Conservation (phyloP, 1,140 invertebrate genomes). For the Neuroterus valhalla region DNA sequence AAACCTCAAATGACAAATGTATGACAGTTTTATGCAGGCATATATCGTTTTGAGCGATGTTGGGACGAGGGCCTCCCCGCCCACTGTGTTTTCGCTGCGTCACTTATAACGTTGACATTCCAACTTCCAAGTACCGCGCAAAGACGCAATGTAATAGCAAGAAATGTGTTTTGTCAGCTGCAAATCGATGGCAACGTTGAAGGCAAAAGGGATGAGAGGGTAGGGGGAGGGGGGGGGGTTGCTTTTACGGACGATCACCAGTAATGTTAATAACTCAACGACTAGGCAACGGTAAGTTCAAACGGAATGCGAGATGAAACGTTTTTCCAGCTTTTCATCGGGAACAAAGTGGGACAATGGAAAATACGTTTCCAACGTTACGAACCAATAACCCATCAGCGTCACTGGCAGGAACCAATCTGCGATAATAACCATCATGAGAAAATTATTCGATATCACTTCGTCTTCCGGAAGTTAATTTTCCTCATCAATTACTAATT, state of each 20-base stretch:
- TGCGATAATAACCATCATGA: conserved; percentile 22
- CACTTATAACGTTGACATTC: conserved; percentile 19
- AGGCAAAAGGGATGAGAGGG: background rate
- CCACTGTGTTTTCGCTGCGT: conserved; percentile 25
- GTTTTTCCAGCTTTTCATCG: background rate
- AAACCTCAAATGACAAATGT: conserved; percentile 6
- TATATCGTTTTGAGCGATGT: conserved; percentile 22
- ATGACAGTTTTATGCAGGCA: conserved; percentile 28
- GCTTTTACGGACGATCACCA: background rate
- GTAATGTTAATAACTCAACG: conserved; percentile 5
- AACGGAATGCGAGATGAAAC: conserved; percentile 15
- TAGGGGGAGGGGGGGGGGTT: background rate
- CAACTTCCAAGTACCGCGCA: background rate
- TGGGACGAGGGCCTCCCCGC: conserved; percentile 12
- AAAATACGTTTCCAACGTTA: background rate
- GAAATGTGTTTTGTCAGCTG: conserved; percentile 8
- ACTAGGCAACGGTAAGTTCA: background rate
- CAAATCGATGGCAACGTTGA: background rate
- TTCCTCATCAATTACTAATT: conserved; percentile 21
- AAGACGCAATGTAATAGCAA: background rate
- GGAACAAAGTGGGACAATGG: conserved; percentile 4
- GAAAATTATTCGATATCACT: conserved; percentile 28
- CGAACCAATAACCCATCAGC: conserved; percentile 5
- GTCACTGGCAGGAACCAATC: conserved; percentile 15
- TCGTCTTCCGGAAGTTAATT: conserved; percentile 9